A percentile compares a stretch with the other conserved stretches of the same genome.
These are phyloP conservation scores for Muscicapa adusta DNA, from an alignment of 2,113 vertebrate genomes.

Conservation along the genomic window DNA sequence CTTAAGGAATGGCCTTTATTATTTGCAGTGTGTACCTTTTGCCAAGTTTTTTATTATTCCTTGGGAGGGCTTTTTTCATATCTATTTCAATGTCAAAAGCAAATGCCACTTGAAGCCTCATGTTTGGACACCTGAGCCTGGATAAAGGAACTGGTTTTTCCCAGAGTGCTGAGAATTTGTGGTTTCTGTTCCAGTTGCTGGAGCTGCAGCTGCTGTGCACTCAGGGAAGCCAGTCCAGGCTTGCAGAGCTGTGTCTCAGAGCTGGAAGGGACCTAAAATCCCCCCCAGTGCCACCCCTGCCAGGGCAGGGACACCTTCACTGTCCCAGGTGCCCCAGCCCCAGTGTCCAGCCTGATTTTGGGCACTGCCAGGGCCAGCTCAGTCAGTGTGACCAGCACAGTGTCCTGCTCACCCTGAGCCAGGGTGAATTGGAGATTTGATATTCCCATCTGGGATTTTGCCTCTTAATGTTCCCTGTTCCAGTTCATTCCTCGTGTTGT, in stretches of 20 bases:
- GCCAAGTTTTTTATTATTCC: not conserved
- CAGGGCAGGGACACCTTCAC: not conserved
- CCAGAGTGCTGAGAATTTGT: not conserved
- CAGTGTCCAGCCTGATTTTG: not conserved
- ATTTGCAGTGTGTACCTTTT: not conserved
- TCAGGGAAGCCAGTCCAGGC: not conserved
- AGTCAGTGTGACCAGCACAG: too few relatives aligned
- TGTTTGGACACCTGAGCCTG: not conserved
- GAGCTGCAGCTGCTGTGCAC: not conserved
- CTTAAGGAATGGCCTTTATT: not conserved
- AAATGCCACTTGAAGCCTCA: not conserved
- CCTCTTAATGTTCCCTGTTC: not conserved
- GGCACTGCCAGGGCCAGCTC: not conserved
- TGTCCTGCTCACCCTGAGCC: too few relatives aligned
- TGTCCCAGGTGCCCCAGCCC: not conserved
- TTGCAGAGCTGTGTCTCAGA: not conserved
- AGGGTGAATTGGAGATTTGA: not conserved
- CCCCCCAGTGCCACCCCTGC: not conserved
- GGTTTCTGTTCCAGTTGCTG: not conserved
- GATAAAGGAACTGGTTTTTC: not conserved
- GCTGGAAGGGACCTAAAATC: rapidly evolving
- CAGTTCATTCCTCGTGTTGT: not conserved
- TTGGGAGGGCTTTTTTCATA: not conserved
- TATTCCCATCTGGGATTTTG: not conserved
- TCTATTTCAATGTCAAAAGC: not conserved